A percentile compares a stretch with the other conserved stretches of the same genome.
Evolutionary conservation across 2,797 vertebrate genomes (phyloP).

Genomic region (Dicrostonyx torquatus): DNA sequence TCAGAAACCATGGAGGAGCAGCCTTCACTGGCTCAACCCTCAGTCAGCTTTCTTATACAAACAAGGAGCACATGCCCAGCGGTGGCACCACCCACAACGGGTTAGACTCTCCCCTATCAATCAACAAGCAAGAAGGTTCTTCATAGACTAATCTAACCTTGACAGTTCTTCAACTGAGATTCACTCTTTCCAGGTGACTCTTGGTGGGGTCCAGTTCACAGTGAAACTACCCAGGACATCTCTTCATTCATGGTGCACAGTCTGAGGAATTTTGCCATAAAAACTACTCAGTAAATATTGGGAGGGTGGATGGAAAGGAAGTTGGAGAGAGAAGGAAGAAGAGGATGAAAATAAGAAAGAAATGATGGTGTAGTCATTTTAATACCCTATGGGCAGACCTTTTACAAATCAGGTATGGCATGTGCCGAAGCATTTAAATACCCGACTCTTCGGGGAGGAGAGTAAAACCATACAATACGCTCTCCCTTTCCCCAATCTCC

Average conservation of each 20-base stretch:
- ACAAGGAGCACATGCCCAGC: not conserved
- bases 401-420: slow-evolving; percentile 25
- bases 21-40: not conserved
- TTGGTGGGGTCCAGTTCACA: not conserved
- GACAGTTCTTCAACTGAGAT: not conserved
- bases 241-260: not conserved
- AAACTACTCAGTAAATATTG: slow-evolving; percentile 6
- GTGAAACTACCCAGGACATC: not conserved
- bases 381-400: not conserved
- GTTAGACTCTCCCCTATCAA: not conserved
- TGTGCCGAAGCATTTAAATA: not conserved
- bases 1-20: not conserved
- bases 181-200: not conserved
- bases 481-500: not conserved
- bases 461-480: not conserved
- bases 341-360: not conserved
- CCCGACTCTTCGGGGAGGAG: not conserved
- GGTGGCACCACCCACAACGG: too few species aligned
- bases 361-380: not conserved
- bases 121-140: not conserved
- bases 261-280: not conserved
- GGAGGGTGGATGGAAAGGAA: not conserved
- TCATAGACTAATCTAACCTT: not conserved
- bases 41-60: not conserved
- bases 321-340: not conserved